A percentile compares a stretch with the other conserved stretches of the same genome.
phyloP scores from a whole-genome alignment of 1,140 invertebrate genomes.

The Lycorma delicatula region DNA sequence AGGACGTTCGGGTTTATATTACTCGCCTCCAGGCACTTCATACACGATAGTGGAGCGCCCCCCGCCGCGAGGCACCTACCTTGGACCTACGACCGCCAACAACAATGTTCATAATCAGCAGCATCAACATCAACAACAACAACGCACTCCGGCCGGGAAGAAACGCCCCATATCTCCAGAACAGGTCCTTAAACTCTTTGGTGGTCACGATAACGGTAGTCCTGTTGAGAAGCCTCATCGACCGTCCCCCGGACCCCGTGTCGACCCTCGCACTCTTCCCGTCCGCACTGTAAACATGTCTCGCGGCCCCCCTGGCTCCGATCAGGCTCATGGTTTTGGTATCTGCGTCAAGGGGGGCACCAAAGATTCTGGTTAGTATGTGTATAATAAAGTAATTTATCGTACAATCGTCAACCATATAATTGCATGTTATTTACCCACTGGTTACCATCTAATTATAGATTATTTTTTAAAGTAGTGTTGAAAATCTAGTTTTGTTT shows the following conservation, averaged over 20 bases:
- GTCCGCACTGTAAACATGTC: slow-evolving; percentile 77
- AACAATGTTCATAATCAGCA: no score
- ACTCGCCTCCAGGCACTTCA: slow-evolving; percentile 58
- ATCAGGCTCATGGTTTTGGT: slow-evolving; percentile 66
- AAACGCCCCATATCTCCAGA: slow-evolving; percentile 33
- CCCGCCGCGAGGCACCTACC: slow-evolving; percentile 50
- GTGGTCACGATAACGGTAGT: slow-evolving; percentile 32
- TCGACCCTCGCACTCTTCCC: slow-evolving; percentile 24
- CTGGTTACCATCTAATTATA: no score
- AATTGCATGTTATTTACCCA: no score
- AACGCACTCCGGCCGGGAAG: slow-evolving; percentile 20
- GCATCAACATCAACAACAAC: no score
- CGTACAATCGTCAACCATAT: no score
- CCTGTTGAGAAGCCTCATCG: slow-evolving; percentile 24
- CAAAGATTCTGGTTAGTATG: slow-evolving; percentile 71
- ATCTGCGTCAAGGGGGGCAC: slow-evolving; percentile 78
- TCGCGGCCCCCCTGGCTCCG: slow-evolving; percentile 50
- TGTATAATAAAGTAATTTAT: no score
- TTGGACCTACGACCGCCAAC: slow-evolving; percentile 50
- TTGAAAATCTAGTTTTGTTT: no score
- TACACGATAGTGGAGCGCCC: slow-evolving; percentile 78
- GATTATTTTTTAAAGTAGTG: no score
- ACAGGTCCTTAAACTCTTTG: slow-evolving; percentile 31
- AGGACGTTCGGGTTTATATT: slow-evolving; percentile 37
- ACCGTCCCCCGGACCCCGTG: slow-evolving; percentile 45